Conservation (phyloP, 2,113 vertebrate species). For the Aepyceros melampus region DNA sequence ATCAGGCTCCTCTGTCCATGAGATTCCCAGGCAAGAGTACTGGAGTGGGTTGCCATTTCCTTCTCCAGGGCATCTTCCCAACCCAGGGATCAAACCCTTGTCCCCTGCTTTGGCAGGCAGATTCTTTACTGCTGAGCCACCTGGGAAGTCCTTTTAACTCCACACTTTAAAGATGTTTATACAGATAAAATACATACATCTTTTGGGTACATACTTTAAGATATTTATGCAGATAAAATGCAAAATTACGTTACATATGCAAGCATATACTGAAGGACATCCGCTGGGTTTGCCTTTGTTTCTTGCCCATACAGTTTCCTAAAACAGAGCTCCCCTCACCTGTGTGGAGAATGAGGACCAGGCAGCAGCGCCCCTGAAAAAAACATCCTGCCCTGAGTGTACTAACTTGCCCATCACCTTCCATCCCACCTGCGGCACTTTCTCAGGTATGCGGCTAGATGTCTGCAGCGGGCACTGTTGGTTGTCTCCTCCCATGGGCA, state of each 20-base stretch:
- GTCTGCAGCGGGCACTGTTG: background rate
- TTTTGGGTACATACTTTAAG: background rate
- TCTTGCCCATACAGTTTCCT: background rate
- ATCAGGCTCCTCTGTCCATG: background rate
- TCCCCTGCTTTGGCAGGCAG: background rate
- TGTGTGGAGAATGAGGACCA: background rate
- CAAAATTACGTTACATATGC: background rate
- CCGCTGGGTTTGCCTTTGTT: background rate
- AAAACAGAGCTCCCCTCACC: background rate
- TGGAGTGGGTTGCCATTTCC: background rate
- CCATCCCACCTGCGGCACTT: background rate
- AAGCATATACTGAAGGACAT: background rate
- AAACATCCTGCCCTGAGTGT: background rate
- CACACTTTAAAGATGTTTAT: background rate
- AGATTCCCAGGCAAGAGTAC: background rate
- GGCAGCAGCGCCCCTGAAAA: background rate
- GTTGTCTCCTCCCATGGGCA: background rate
- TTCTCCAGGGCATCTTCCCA: background rate
- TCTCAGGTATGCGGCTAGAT: background rate
- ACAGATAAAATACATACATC: background rate
- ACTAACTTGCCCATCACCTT: background rate
- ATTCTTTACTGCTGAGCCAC: background rate
- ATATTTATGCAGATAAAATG: background rate
- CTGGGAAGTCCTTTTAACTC: background rate
- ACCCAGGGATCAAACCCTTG: background rate